These are phyloP conservation scores for Limosa lapponica DNA, from an alignment of 2,797 vertebrate species.

Conservation along the genomic window DNA sequence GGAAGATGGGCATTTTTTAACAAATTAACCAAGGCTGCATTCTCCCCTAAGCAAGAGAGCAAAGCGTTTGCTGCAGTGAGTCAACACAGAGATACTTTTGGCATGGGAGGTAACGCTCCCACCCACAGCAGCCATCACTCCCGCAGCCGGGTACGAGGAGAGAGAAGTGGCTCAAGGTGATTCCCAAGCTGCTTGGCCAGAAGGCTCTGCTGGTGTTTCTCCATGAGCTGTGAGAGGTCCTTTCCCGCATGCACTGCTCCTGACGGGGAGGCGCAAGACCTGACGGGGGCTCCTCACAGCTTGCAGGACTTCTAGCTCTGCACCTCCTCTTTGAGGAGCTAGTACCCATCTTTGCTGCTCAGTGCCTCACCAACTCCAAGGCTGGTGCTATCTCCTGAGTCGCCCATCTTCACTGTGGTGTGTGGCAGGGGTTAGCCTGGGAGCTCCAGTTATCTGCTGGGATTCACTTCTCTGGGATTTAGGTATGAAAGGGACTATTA, in stretches of 20 bases:
- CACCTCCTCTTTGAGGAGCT: neutral
- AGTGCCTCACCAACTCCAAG: neutral
- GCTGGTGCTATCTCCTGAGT: fast-evolving
- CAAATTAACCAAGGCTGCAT: neutral
- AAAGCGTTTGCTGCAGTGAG: constrained; percentile 7
- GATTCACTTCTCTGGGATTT: neutral
- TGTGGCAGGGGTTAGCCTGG: neutral
- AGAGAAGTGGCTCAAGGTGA: neutral
- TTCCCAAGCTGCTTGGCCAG: neutral
- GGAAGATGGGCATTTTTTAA: constrained; percentile 36
- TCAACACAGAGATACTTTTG: neutral
- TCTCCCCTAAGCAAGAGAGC: neutral
- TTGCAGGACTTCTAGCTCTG: neutral
- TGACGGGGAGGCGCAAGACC: neutral
- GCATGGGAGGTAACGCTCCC: neutral
- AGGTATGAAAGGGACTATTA: neutral
- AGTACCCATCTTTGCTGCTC: neutral
- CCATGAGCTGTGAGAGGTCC: neutral
- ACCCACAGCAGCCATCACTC: neutral
- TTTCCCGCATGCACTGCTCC: neutral
- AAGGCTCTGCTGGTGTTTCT: neutral
- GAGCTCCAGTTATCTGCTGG: neutral
- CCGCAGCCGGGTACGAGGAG: fast-evolving
- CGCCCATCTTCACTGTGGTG: neutral
- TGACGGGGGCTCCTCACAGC: neutral